These are phyloP conservation scores for Gambelia wislizenii DNA, from an alignment of 2,797 vertebrate species.

Conservation along the genomic window DNA sequence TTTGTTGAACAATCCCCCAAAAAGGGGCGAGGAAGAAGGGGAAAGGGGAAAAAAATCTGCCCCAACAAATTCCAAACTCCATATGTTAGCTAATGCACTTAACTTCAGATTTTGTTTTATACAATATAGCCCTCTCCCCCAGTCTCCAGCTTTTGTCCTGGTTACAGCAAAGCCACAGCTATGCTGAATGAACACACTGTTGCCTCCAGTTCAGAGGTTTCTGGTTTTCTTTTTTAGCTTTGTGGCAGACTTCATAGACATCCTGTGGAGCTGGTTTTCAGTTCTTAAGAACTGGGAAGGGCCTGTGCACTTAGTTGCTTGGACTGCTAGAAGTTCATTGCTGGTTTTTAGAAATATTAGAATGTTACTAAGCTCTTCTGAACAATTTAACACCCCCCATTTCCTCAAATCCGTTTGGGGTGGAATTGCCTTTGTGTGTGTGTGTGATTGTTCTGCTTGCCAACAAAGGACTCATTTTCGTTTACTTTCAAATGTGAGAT, in stretches of 20 bases:
- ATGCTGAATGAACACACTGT: not conserved
- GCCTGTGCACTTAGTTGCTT: not conserved
- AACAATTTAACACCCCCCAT: not conserved
- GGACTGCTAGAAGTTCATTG: not conserved
- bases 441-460: not conserved
- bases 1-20: not conserved
- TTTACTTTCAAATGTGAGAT: not conserved
- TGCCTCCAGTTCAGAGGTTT: not conserved
- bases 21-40: not conserved
- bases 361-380: not conserved
- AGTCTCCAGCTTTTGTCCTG: not conserved
- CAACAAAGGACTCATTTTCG: not conserved
- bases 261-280: not conserved
- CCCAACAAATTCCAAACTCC: not conserved
- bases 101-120: not conserved
- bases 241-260: slow-evolving; percentile 7
- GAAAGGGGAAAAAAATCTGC: not conserved
- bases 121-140: not conserved
- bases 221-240: not conserved
- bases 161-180: not conserved
- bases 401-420: not conserved
- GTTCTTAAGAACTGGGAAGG: not conserved
- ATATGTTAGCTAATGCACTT: not conserved
- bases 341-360: not conserved
- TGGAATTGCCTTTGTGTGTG: not conserved